Evolutionary conservation across 2,797 vertebrate genomes (phyloP), one percentile per base, ranked within the genome.

Genomic region (Anguilla obscura): DNA sequence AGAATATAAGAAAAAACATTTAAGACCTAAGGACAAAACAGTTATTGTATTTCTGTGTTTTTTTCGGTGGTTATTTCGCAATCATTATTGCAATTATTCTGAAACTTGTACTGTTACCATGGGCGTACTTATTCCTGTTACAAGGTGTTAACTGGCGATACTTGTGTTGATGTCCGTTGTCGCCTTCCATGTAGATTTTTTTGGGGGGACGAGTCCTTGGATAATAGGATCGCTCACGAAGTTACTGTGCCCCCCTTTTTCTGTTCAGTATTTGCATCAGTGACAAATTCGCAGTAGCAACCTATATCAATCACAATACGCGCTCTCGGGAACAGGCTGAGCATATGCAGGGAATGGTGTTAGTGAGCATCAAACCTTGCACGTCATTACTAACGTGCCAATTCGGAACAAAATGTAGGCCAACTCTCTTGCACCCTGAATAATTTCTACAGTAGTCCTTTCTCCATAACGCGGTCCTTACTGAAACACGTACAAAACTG

Each of bases 111-210:
- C 76, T 89, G 84, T 83, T 86, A 50, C 89, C 87, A 45, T 88
- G 84, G 89, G 89, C 89, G 89, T 89, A 88, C 80, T 79, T 60
- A 36, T 14, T 85, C 40, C 88, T 88, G 88, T 63, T 63, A 85
- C 56, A 58, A 92, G 89, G 91, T 92, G 90, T 89, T 91, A 92
- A 93, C 86, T 87, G 86, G 82, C 88, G 86, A 90, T 90, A 89
- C 90, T 83, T 86, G 76, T 45, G 87, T 83, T 69, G 85, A 90
- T 88, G 86, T 88, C 85, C 88, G 63, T 71, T 88, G 89, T 85
- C 84, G 87, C 90, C 69, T 86, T 40, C 79, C 40, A 84, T 16
- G 40, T 80, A 9, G 36, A 66, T 69, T 87, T 27, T 74, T 82
- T 54, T 87, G 63, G 85, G 6, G 63, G 85, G 6, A 63, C 56